Evolutionary conservation across 2,113 vertebrate genomes (phyloP).

Genomic region (Corythaixoides concolor): DNA sequence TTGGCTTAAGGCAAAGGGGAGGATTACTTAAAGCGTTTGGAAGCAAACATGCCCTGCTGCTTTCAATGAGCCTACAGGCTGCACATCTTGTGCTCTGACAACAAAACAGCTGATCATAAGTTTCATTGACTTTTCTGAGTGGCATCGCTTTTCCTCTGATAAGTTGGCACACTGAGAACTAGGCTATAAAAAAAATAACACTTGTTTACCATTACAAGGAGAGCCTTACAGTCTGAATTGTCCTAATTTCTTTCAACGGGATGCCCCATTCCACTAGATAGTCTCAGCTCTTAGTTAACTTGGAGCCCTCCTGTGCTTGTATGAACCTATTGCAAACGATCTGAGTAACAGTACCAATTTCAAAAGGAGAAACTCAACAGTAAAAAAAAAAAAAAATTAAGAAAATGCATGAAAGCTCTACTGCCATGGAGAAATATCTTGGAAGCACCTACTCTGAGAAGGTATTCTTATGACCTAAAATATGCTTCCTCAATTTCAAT

Average conservation of each 20-base stretch:
- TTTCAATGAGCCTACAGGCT: not conserved
- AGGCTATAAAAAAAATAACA: not conserved
- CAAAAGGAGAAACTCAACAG: not conserved
- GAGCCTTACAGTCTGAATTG: not conserved
- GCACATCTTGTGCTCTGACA: not conserved
- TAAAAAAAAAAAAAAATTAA: not conserved
- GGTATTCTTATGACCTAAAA: not conserved
- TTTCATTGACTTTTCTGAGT: not conserved
- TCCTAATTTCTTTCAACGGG: not conserved
- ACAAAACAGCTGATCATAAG: not conserved
- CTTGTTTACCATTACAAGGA: not conserved
- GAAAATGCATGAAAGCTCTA: not conserved
- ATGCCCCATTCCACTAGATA: not conserved
- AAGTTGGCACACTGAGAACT: not conserved
- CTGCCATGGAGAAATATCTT: not conserved
- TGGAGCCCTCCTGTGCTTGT: not conserved
- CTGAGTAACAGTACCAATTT: not conserved
- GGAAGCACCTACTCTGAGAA: not conserved
- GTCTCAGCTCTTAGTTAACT: not conserved
- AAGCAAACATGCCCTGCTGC: not conserved
- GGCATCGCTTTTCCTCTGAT: not conserved
- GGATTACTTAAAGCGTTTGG: not conserved
- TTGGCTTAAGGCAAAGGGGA: not conserved
- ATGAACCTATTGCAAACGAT: not conserved
- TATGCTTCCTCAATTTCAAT: not conserved